Base-by-base conservation (phyloP, 2,797 vertebrate species). In the Artibeus jamaicensis region DNA sequence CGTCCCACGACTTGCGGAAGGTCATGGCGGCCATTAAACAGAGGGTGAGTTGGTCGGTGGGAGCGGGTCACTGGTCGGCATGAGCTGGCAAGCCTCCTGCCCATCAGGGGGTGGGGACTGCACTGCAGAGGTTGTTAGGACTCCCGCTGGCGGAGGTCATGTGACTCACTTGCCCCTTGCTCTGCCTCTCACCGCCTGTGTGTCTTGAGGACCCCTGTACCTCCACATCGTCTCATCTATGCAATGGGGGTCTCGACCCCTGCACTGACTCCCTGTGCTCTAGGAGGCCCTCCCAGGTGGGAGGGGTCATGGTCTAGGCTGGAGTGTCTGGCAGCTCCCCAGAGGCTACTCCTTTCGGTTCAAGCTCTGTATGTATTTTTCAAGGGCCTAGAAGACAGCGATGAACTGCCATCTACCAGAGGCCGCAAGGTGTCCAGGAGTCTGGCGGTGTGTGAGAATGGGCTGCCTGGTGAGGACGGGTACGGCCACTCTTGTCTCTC, bases 11-110 rank as follows among this genome's bases (percentile, higher is more conserved):
- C 93, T 70, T 98, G 48, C 70, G 67, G 65, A 97, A 98, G 34
- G 89, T 98, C 86, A 97, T 98, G 95, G 92, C 94, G 2, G 96
- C 93, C 87, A 96, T 98, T 39, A 98, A 98, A 39, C 96, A 98
- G 94, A 94, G 93, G 91, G 98, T 98, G 97, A 98, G 97, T 85
- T 2, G n/a, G 82, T 24, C 46, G 18, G 29, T 26, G 68, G 37
- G 87, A 65, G 78, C 3, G n/a, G 71, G 53, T 57, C 24, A 0
- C 10, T 68, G 76, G 34, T n/a, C 34, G 53, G 48, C 19, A 9
- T n/a, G 57, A 67, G 24, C 34, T 29, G 67, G 50, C 10, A 39
- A 39, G 37, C 10, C 10, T 62, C 6, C 0, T 2, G 9, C 4
- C 0, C 3, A 37, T 46, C n/a, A 4, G 39, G 74, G 76, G 11